Percentiles rank a stretch among this genome's conserved stretches.
phyloP scores from a whole-genome alignment of 2,888 invertebrate species.

The Blomia tropicalis region DNA sequence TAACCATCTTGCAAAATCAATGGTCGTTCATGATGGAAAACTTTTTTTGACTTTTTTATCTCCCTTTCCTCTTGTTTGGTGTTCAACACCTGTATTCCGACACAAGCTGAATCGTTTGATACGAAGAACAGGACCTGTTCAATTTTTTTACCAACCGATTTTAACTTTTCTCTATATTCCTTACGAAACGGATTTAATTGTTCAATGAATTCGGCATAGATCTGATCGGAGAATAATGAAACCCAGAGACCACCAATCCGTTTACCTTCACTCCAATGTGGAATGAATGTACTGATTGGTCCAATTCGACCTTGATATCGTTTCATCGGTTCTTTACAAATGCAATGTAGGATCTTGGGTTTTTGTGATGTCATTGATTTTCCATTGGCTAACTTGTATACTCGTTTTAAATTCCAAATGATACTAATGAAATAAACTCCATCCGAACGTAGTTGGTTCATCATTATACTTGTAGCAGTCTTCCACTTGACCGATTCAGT shows the following conservation, averaged over 20 bases:
- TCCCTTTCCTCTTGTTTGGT: not conserved
- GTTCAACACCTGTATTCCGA: slow-evolving; percentile 1
- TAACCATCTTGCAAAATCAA: not conserved
- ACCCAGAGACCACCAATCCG: slow-evolving; percentile 1
- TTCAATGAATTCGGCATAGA: not conserved
- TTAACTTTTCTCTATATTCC: not conserved
- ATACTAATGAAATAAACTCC: not conserved
- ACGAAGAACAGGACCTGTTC: not conserved
- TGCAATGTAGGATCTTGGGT: not conserved
- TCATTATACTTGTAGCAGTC: not conserved
- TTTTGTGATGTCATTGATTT: not conserved
- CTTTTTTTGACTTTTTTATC: not conserved
- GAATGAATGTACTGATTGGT: not conserved
- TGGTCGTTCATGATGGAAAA: slow-evolving; percentile 1
- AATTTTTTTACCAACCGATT: not conserved
- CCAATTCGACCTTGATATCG: slow-evolving; percentile 5
- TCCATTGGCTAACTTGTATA: not conserved
- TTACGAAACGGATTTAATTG: not conserved
- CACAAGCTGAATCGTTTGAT: not conserved
- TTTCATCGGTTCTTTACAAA: slow-evolving; percentile 6
- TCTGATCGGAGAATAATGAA: not conserved
- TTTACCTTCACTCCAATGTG: not conserved
- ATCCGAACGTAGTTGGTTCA: not conserved
- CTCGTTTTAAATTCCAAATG: not conserved
- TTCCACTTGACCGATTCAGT: not conserved